Base-by-base conservation (phyloP, 1,140 invertebrate species). In the Schlechtendalia chinensis region DNA sequence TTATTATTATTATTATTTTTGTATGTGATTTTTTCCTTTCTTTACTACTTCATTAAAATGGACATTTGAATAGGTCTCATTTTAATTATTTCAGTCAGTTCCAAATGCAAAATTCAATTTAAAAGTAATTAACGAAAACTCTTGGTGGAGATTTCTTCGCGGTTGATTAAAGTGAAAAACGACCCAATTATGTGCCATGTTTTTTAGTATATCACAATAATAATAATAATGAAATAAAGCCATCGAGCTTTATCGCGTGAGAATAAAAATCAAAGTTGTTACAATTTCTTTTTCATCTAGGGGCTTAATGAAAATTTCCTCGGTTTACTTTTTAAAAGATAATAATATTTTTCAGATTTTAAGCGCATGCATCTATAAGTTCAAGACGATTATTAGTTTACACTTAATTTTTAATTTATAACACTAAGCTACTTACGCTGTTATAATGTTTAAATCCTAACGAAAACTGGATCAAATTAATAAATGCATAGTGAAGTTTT, bases 101-200 rank as follows among this genome's bases (percentile, higher is more conserved):
- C 17, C 11, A 22, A 79, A 79, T 79, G 45, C 50, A 61, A 79
- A 79, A 77, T 77, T 77, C n/a, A 77, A 77, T 77, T 79, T 79
- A 67, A 81, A 82, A 77, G 82, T 75, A 80, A 77, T 63, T 65
- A 50, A 63, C 65, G 58, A 45, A 81, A 77, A 77, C 50, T 59
- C 22, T 80, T 27, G 29, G 75, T 27, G 29, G 53, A 56, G 53
- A 69, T 61, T 54, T 65, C 45, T 77, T 71, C 59, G 58, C 53
- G 59, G 81, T 67, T 77, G 22, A 75, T 74, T 82, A 77, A 63
- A 65, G 45, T 63, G 61, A 65, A 61, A 47, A 82, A 80, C 75
- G 47, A 65, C 63, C 50, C 61, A 50, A 58, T 81, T 58, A 65
- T 65, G 39, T 29, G 75, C 29, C 53, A 29, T 54, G 61, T 79